phyloP scores from a whole-genome alignment of 2,888 invertebrate genomes.

The Argyresthia goedartella region DNA sequence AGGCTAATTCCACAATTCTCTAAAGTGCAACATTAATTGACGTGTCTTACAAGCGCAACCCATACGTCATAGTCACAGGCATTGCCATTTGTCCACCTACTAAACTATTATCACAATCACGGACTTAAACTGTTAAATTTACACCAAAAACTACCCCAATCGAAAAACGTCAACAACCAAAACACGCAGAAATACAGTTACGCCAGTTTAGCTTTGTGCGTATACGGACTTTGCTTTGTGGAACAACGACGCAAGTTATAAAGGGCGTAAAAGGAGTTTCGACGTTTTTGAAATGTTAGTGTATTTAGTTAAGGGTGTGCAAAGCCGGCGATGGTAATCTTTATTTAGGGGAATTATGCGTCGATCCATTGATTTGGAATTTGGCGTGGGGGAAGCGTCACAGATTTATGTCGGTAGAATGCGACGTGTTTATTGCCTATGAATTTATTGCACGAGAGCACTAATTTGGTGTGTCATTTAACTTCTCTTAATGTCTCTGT shows the following conservation, averaged over 20 bases:
- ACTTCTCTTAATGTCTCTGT: background rate
- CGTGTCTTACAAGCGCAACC: constrained; percentile 22
- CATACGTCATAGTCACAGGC: constrained; percentile 15
- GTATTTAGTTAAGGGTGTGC: background rate
- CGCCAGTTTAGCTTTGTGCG: background rate
- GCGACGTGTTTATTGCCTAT: constrained; percentile 6
- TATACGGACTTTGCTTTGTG: no score
- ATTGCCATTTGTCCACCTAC: constrained; percentile 21
- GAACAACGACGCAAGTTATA: no score
- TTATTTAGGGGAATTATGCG: constrained; percentile 55
- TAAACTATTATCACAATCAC: constrained; percentile 22
- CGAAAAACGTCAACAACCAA: background rate
- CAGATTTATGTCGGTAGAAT: constrained; percentile 25
- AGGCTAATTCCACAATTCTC: no score
- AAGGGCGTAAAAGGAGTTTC: background rate
- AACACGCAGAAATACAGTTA: background rate
- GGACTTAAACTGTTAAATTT: constrained; percentile 4
- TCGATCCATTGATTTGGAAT: constrained; percentile 41
- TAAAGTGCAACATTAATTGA: constrained; percentile 19
- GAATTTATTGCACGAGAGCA: background rate
- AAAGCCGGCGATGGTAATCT: constrained; percentile 41
- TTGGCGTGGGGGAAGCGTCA: constrained; percentile 32
- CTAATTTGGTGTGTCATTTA: background rate
- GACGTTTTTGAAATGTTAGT: background rate
- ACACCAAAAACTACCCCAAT: background rate